Evolutionary conservation across 2,113 vertebrate genomes (phyloP).

Genomic region (Trematocara zebra): DNA sequence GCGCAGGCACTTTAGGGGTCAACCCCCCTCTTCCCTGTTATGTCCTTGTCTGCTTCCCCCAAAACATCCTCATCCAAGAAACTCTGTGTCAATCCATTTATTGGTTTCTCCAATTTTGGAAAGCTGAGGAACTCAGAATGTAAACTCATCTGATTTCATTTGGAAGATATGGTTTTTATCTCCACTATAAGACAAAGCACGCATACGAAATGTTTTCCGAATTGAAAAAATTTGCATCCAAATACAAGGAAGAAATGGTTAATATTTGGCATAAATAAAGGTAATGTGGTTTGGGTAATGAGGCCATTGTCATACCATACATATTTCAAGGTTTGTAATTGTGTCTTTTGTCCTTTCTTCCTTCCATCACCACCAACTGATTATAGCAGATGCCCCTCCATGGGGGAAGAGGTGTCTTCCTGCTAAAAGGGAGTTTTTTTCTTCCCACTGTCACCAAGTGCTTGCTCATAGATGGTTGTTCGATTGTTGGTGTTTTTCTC

Average conservation of each 20-base stretch:
- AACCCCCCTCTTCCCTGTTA: not conserved
- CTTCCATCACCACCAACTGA: not conserved
- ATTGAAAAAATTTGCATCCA: fast-evolving
- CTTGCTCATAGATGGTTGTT: not conserved
- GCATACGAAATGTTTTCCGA: fast-evolving
- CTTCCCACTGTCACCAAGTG: not conserved
- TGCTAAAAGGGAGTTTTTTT: not conserved
- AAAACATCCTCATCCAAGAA: not conserved
- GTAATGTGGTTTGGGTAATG: not conserved
- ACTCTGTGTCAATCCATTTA: not conserved
- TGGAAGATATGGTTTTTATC: not conserved
- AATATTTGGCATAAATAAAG: not conserved
- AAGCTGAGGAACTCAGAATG: not conserved
- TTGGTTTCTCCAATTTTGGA: not conserved
- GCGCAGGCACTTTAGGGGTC: not conserved
- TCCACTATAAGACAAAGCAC: not conserved
- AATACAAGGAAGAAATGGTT: not conserved
- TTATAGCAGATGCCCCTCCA: not conserved
- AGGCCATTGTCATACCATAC: not conserved
- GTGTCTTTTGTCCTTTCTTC: not conserved
- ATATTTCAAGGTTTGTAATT: not conserved
- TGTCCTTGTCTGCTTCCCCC: not conserved
- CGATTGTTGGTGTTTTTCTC: not conserved
- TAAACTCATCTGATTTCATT: not conserved
- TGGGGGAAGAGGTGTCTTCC: not conserved